Evolutionary conservation across 2,888 invertebrate genomes (phyloP).

Genomic region (Gastrophysa polygoni): DNA sequence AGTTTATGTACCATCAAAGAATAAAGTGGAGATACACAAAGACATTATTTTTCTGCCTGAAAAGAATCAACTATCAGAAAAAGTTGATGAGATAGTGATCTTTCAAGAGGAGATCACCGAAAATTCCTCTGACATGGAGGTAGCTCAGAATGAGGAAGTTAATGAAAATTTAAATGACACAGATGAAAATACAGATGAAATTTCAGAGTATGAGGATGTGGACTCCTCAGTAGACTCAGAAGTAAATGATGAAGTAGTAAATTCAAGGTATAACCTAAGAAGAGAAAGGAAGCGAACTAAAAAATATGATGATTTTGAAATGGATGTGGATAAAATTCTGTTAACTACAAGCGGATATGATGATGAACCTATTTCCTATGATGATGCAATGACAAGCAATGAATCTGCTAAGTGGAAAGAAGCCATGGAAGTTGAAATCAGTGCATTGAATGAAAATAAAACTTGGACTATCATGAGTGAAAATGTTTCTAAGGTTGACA

Average conservation of each 20-base stretch:
- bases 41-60: conserved; percentile 30
- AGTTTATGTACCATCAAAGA: conserved; percentile 29
- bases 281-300: background rate
- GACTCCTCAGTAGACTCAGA: background rate
- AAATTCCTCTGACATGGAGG: background rate
- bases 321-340: background rate
- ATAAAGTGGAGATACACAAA: conserved; percentile 27
- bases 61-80: conserved; percentile 10
- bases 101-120: background rate
- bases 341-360: background rate
- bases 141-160: background rate
- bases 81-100: conserved; percentile 2
- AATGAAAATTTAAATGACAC: background rate
- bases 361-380: conserved; percentile 17
- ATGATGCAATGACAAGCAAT: conserved; percentile 13
- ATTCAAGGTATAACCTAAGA: conserved; percentile 13
- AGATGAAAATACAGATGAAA: conserved; percentile 5
- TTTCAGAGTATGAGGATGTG: background rate
- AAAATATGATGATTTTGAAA: conserved; percentile 12
- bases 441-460: conserved; percentile 24
- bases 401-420: conserved; percentile 12
- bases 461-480: conserved; percentile 25
- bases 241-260: background rate
- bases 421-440: conserved; percentile 25
- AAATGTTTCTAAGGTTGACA: conserved; percentile 12